Conservation (phyloP, 2,888 invertebrate genomes). For the Drosophila vallismaia region DNA sequence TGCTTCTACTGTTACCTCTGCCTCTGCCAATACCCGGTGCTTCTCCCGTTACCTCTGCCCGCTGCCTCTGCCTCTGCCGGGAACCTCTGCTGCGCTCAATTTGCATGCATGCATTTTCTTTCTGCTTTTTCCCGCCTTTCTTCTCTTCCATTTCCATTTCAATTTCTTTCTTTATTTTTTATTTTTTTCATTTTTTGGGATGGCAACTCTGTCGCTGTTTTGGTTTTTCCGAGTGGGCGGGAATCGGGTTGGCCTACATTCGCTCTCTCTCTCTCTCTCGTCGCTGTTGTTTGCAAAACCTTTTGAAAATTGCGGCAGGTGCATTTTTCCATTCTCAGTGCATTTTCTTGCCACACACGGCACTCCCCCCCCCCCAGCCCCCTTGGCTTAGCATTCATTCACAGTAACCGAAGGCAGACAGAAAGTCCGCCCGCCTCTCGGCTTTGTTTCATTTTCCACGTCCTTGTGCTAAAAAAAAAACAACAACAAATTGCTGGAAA, state of each 20-base stretch:
- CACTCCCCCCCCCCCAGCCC: constrained; percentile 4
- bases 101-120: constrained; percentile 71
- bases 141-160: not conserved
- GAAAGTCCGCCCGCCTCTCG: constrained; percentile 1
- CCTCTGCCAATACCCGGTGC: not conserved
- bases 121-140: constrained; percentile 11
- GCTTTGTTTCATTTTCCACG: constrained; percentile 54
- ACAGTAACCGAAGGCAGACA: constrained; percentile 34
- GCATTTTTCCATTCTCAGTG: constrained; percentile 32
- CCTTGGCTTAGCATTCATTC: constrained; percentile 23
- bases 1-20: not conserved
- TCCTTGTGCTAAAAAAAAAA: constrained; percentile 75
- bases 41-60: too few relatives aligned
- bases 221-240: constrained; percentile 43
- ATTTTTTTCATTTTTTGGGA: constrained; percentile 1
- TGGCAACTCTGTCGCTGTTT: constrained; percentile 73
- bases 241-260: constrained; percentile 67
- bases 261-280: constrained; percentile 37
- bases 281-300: constrained; percentile 21
- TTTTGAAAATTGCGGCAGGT: constrained; percentile 57
- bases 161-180: too few relatives aligned
- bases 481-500: constrained; percentile 37
- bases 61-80: too few relatives aligned
- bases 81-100: constrained; percentile 42
- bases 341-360: constrained; percentile 14